Base-by-base conservation (phyloP, 2,888 invertebrate species). In the Pherbina coryleti region DNA sequence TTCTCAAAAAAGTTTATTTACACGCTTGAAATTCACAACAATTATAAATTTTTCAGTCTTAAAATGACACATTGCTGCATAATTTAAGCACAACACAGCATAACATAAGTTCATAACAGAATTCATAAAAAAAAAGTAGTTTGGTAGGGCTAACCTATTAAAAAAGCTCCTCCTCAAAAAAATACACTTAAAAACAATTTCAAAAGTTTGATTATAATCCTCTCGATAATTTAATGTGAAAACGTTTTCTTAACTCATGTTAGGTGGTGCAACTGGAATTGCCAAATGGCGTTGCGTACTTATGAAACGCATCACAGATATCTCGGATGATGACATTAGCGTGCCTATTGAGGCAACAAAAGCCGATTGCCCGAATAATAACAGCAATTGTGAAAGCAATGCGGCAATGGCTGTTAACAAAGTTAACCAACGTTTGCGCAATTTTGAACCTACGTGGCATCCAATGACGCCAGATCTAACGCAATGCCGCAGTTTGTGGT, bases 401-500 rank as follows among this genome's bases (percentile, higher is more conserved):
- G 62, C 25, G 5, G 8, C 49, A 8, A 37, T 14, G 5, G 83
- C 82, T 70, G 85, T 85, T 0, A 84, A 86, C 66, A 85, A 84
- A 74, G 83, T 87, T 3, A 87, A 84, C 75, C 83, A 85, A 64
- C 80, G 86, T 17, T 73, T 87, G 19, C 86, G 87, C 0, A 86
- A 87, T 77, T 88, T 86, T 57, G 86, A 91, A 78, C 92, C 93
- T 17, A 91, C 91, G 82, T 96, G 97, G 95, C 92, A 93, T 81
- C 94, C 95, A 0, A 90, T 92, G 17, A 94, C 94, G 5, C 97
- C 97, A 0, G 97, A 97, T 88, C 91, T 97, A 37, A 96, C 96
- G 84, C 96, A 96, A 86, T 97, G 97, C 84, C 92, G 95, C 17
- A 96, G 96, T 3, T 93, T 96, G 7, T 97, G 97, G 97, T 90